phyloP scores from a whole-genome alignment of 2,113 vertebrate genomes.

The Naja naja region DNA sequence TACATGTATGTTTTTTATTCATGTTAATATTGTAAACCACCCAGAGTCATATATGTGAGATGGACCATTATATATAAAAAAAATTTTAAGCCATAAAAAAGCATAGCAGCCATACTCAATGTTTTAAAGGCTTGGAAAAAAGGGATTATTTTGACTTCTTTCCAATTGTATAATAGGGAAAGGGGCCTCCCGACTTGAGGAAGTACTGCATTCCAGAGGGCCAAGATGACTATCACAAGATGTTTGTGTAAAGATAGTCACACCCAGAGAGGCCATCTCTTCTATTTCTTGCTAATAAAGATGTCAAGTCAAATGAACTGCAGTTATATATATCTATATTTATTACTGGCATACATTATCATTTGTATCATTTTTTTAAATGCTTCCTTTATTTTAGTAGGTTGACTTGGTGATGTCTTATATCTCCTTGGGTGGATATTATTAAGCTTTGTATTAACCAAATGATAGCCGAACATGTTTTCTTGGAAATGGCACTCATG shows the following conservation, averaged over 20 bases:
- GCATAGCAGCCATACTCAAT: neutral
- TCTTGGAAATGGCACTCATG: neutral
- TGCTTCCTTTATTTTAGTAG: neutral
- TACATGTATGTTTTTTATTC: neutral
- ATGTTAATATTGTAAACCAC: neutral
- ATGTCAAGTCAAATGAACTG: neutral
- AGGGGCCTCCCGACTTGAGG: neutral
- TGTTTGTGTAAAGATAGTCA: neutral
- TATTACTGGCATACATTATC: neutral
- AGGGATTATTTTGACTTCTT: neutral
- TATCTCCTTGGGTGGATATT: slow-evolving; percentile 2
- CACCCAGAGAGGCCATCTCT: neutral
- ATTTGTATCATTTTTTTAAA: neutral
- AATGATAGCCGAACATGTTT: slow-evolving; percentile 8
- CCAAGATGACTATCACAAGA: neutral
- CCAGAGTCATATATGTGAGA: neutral
- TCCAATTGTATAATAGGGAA: neutral
- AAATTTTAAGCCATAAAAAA: neutral
- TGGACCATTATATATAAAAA: neutral
- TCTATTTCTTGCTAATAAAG: neutral
- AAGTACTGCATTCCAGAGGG: neutral
- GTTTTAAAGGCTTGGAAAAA: neutral
- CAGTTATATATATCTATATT: neutral
- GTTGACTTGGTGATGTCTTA: neutral
- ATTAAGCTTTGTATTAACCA: neutral